phyloP scores from a whole-genome alignment of 1,140 invertebrate genomes.

The Mesaphorura yosii region DNA sequence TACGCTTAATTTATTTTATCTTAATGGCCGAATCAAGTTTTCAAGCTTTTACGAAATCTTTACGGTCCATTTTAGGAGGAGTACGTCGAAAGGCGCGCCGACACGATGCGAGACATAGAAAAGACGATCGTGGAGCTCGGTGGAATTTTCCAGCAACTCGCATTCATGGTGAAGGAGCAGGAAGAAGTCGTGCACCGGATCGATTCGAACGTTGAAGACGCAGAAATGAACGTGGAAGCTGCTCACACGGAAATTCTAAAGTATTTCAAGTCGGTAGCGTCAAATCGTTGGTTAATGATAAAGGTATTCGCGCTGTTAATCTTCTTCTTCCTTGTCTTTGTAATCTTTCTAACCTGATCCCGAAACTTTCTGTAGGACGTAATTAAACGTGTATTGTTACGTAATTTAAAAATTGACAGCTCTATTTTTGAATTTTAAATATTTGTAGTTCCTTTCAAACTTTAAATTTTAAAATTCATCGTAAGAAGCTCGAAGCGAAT shows the following conservation, averaged over 20 bases:
- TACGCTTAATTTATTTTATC: constrained; percentile 32
- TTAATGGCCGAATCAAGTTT: background rate
- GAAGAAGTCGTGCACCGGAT: constrained; percentile 93
- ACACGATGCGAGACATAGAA: constrained; percentile 98
- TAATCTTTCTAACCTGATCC: constrained; percentile 81
- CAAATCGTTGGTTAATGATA: constrained; percentile 97
- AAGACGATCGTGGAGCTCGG: constrained; percentile 98
- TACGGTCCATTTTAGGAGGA: constrained; percentile 6
- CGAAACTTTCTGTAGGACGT: background rate
- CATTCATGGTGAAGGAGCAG: constrained; percentile 98
- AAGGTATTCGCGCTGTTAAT: constrained; percentile 98
- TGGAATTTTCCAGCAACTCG: constrained; percentile 93
- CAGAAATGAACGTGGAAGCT: constrained; percentile 91
- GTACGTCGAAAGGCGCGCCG: constrained; percentile 62
- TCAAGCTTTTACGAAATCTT: background rate
- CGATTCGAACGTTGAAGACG: constrained; percentile 74
- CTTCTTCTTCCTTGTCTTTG: constrained; percentile 98
- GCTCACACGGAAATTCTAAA: constrained; percentile 93
- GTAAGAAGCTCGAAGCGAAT: too few species aligned
- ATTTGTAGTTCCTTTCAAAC: background rate
- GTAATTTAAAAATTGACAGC: background rate
- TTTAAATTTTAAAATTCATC: background rate
- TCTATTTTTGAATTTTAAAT: background rate
- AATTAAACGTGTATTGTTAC: background rate
- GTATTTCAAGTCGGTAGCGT: constrained; percentile 95